Conservation (phyloP, 2,113 vertebrate genomes). For the Prionailurus viverrinus region DNA sequence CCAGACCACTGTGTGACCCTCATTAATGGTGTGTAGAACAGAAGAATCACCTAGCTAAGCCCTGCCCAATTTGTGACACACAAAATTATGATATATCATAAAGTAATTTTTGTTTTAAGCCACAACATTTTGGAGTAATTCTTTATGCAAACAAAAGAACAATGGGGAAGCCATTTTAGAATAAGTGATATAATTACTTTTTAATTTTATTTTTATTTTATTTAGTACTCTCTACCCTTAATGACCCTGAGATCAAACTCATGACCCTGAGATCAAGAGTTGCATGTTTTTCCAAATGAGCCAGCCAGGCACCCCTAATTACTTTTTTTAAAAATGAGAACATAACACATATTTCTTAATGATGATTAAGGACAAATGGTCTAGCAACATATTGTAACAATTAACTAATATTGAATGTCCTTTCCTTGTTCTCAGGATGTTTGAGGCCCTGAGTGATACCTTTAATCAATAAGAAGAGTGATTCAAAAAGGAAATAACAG, state of each 20-base stretch:
- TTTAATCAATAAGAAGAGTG: conserved; percentile 21
- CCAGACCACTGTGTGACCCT: background rate
- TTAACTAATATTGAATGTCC: background rate
- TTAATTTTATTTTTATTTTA: background rate
- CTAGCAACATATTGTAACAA: background rate
- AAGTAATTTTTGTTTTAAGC: background rate
- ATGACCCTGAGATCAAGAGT: background rate
- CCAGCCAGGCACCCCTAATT: background rate
- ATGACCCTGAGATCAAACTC: background rate
- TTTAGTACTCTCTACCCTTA: background rate
- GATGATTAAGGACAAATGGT: background rate
- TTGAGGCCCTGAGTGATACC: background rate
- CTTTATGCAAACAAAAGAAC: background rate
- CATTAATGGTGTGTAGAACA: accelerated
- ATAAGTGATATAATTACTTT: background rate
- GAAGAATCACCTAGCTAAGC: background rate
- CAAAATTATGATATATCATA: background rate
- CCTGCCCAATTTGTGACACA: background rate
- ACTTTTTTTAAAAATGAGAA: background rate
- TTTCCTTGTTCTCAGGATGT: background rate
- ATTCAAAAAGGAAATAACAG: conserved; percentile 11
- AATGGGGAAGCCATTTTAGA: background rate
- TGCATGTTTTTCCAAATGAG: background rate
- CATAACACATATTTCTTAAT: background rate
- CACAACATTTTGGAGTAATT: background rate